Evolutionary conservation across 2,797 vertebrate species (phyloP).

Genomic region (Pangasius larnaudii): DNA sequence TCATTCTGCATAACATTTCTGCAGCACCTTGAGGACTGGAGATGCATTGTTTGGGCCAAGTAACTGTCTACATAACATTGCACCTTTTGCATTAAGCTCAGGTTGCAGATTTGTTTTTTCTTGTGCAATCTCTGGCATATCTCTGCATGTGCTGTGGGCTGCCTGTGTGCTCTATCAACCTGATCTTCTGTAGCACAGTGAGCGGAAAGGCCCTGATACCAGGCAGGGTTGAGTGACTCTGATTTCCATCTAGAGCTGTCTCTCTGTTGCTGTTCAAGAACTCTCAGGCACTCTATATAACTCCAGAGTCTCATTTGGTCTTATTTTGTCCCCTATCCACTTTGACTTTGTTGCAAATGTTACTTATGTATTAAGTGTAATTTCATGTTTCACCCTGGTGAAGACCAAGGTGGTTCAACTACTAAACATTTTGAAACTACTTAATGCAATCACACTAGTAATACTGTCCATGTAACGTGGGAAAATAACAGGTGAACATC

Average conservation of each 20-base stretch:
- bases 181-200: conserved; percentile 54
- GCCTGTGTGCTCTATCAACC: conserved; percentile 53
- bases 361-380: not conserved
- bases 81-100: conserved; percentile 55
- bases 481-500: not conserved
- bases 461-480: not conserved
- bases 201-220: conserved; percentile 56
- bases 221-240: conserved; percentile 54
- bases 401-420: not conserved
- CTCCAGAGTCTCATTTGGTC: conserved; percentile 37
- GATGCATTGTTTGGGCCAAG: conserved; percentile 39
- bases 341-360: not conserved
- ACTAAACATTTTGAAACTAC: not conserved
- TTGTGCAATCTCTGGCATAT: conserved; percentile 60
- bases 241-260: conserved; percentile 60
- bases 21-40: conserved; percentile 26
- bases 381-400: not conserved
- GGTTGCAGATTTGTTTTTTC: conserved; percentile 53
- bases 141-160: conserved; percentile 45
- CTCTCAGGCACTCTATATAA: not conserved
- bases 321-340: not conserved
- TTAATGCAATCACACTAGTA: not conserved
- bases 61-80: conserved; percentile 57
- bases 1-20: conserved; percentile 22
- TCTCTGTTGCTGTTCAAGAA: conserved; percentile 40